These are phyloP conservation scores for Andricus grossulariae DNA, from an alignment of 1,140 invertebrate genomes.

Conservation along the genomic window DNA sequence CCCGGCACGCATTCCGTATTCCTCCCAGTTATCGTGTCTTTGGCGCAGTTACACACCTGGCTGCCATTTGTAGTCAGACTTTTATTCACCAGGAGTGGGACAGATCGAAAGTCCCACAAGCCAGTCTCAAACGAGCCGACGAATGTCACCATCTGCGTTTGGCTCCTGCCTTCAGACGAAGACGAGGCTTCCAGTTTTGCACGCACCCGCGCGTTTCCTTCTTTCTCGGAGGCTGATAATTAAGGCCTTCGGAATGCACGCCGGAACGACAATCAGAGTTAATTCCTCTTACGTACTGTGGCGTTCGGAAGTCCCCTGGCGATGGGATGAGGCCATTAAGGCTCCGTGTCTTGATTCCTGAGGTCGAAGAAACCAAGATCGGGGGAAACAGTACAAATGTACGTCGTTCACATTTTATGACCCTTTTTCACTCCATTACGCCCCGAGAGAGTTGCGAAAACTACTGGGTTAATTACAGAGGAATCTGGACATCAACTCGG, in stretches of 20 bases:
- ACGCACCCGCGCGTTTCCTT: conserved; percentile 34
- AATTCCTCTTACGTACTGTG: conserved; percentile 31
- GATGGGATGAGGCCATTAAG: background rate
- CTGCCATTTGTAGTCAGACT: conserved; percentile 45
- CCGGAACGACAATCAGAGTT: conserved; percentile 52
- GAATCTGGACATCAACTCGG: background rate
- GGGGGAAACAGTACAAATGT: conserved; percentile 1
- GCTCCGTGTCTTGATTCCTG: background rate
- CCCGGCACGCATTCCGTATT: conserved; percentile 55
- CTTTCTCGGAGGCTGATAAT: conserved; percentile 49
- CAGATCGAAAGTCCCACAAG: conserved; percentile 44
- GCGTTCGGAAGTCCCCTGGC: background rate
- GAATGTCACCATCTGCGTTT: conserved; percentile 38
- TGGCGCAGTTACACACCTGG: conserved; percentile 57
- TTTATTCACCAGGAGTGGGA: conserved; percentile 52
- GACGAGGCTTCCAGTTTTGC: background rate
- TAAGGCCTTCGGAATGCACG: conserved; percentile 56
- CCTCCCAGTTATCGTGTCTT: conserved; percentile 50
- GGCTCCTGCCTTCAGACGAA: conserved; percentile 10
- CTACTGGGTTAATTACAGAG: background rate
- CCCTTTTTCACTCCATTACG: conserved; percentile 4
- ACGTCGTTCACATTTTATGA: conserved; percentile 19
- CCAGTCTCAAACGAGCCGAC: conserved; percentile 48
- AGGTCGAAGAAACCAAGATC: conserved; percentile 12
- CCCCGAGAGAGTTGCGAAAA: background rate